A percentile compares a stretch with the other conserved stretches of the same genome.
Conservation (phyloP, 2,113 vertebrate genomes). For the Chunga burmeisteri region DNA sequence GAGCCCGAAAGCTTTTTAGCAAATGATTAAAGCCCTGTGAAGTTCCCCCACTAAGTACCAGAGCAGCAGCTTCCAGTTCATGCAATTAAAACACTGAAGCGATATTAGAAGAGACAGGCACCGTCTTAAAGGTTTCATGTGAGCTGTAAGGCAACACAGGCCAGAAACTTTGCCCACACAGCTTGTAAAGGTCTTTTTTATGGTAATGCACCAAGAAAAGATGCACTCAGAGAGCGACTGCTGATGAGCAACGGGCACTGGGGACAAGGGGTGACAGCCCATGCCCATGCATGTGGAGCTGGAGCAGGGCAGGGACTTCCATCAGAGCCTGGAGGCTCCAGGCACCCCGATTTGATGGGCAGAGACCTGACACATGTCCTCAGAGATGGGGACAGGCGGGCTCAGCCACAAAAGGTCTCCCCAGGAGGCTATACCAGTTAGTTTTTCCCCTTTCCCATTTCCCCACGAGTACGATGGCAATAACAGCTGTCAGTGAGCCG, state of each 20-base stretch:
- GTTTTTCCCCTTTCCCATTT: background rate
- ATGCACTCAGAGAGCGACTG: background rate
- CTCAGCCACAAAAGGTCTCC: background rate
- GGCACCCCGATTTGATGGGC: background rate
- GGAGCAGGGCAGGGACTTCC: background rate
- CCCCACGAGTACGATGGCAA: background rate
- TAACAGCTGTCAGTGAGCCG: background rate
- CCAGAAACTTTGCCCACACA: background rate
- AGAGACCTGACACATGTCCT: background rate
- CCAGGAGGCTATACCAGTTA: background rate
- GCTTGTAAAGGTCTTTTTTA: background rate
- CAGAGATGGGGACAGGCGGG: background rate
- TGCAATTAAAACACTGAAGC: background rate
- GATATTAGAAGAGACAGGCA: slow-evolving; percentile 4
- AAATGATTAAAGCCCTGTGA: slow-evolving; percentile 17
- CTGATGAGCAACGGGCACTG: background rate
- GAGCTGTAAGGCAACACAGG: background rate
- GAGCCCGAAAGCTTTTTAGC: slow-evolving; percentile 49
- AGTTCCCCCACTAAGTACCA: background rate
- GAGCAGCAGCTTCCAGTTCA: slow-evolving; percentile 3
- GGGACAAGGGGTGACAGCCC: background rate
- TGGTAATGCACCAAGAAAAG: background rate
- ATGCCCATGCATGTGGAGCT: rapidly evolving
- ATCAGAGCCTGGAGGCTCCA: background rate
- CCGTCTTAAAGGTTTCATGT: background rate